Base-by-base conservation (phyloP, 1,140 invertebrate species). In the Aphaenogaster ashmeadi region DNA sequence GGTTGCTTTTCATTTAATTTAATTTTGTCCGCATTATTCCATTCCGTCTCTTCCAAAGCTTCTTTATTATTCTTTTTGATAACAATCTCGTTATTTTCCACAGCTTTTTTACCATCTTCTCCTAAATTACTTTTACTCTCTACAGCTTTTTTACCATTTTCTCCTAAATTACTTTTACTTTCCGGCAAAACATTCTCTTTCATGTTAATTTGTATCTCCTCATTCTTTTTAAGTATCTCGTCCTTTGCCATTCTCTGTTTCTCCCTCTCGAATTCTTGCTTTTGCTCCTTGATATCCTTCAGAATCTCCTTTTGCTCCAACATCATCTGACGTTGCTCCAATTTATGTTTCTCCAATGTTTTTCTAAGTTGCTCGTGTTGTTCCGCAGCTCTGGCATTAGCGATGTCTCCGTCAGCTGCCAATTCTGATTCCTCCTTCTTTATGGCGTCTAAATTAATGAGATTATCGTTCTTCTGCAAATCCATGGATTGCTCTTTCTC, bases 261-360 rank as follows among this genome's bases (percentile, higher is more conserved):
- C 87, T 95, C 95, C 58, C 94, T 87, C 58, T 95, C 90, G n/a
- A 96, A 90, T 87, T 96, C 95, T 88, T 96, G 92, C 81, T 96
- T 95, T 0, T 95, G 95, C 79, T 96, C 95, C 38, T 96, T 95
- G 54, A 97, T 94, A 90, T 96, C 95, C 81, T 96, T 93, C 47
- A 97, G 90, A 89, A 97, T 96, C 90, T 96, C 94, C 84, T 96
- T 96, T 81, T 96, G 96, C 89, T 97, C 96, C 78, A 96, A 94
- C 21, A 97, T 95, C 80, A 97, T 93, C 91, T 96, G 94, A 78
- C 96, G 95, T 81, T 96, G 96, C 91, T 96, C 96, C 89, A 96
- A 93, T 36, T 96, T 96, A 66, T 96, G 96, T 87, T 96, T 96
- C 91, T 96, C 96, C 33, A 97, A 94, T 52, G 96, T 96, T 90